phyloP scores from a whole-genome alignment of 2,797 vertebrate species.

The Astyanax mexicanus region DNA sequence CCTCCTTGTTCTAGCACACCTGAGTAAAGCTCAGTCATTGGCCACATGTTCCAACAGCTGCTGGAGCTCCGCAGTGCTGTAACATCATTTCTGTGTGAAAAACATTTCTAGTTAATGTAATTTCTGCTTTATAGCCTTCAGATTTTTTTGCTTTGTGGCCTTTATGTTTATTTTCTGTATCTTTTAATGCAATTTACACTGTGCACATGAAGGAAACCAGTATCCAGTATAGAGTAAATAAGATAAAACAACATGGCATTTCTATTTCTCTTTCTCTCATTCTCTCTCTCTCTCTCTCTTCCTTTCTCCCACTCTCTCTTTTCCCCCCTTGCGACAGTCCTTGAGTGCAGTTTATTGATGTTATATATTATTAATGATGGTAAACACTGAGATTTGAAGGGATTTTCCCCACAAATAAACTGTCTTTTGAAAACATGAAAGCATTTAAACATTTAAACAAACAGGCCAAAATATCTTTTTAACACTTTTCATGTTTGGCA shows the following conservation, averaged over 20 bases:
- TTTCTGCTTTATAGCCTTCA: background rate
- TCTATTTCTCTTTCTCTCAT: no score
- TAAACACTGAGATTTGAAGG: background rate
- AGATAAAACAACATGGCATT: background rate
- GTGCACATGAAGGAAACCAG: background rate
- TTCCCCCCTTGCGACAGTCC: background rate
- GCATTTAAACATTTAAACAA: no score
- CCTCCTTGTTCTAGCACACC: background rate
- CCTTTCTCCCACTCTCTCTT: no score
- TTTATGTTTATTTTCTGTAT: background rate
- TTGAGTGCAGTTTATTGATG: background rate
- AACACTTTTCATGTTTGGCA: background rate
- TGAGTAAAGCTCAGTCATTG: no score
- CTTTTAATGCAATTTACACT: background rate
- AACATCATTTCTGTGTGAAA: no score
- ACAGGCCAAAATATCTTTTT: no score
- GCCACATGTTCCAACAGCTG: background rate
- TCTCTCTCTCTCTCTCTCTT: no score
- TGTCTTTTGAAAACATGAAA: no score
- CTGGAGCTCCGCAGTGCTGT: background rate
- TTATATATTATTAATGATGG: conserved; percentile 8
- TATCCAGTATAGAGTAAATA: background rate
- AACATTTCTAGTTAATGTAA: background rate
- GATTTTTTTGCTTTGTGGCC: background rate
- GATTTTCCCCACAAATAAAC: background rate